Conservation (phyloP, 2,888 invertebrate species). For the Thelaira solivaga region DNA sequence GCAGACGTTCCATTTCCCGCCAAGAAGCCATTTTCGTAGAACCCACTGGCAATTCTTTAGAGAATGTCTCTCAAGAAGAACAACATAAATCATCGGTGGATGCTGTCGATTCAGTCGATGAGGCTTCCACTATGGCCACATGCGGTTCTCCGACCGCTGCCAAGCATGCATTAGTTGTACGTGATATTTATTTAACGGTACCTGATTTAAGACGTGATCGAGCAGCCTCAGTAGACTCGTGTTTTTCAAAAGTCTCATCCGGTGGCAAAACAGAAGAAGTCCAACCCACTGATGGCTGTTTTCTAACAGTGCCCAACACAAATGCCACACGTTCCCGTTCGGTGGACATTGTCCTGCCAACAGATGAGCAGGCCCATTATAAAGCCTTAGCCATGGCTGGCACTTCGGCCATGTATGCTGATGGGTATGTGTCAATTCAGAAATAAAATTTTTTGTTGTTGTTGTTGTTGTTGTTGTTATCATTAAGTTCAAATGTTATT, state of each 20-base stretch:
- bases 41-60: conserved; percentile 84
- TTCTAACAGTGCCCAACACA: conserved; percentile 84
- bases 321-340: conserved; percentile 86
- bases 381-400: conserved; percentile 87
- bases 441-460: conserved; percentile 1
- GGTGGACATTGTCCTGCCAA: conserved; percentile 92
- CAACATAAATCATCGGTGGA: conserved; percentile 69
- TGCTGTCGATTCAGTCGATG: conserved; percentile 69
- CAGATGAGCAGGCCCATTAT: conserved; percentile 89
- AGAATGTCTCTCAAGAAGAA: conserved; percentile 81
- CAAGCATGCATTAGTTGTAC: conserved; percentile 78
- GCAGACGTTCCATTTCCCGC: conserved; percentile 86
- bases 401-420: conserved; percentile 72
- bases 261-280: conserved; percentile 83
- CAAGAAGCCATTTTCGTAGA: conserved; percentile 90
- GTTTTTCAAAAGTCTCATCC: conserved; percentile 87
- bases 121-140: conserved; percentile 76
- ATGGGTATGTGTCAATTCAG: conserved; percentile 69
- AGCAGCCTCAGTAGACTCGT: conserved; percentile 92
- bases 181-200: conserved; percentile 87
- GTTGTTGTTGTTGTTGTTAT: no score
- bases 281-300: conserved; percentile 80
- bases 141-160: conserved; percentile 70
- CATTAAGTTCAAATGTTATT: no score
- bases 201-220: conserved; percentile 90